Conservation (phyloP, 2,113 vertebrate species). For the Petromus typicus region DNA sequence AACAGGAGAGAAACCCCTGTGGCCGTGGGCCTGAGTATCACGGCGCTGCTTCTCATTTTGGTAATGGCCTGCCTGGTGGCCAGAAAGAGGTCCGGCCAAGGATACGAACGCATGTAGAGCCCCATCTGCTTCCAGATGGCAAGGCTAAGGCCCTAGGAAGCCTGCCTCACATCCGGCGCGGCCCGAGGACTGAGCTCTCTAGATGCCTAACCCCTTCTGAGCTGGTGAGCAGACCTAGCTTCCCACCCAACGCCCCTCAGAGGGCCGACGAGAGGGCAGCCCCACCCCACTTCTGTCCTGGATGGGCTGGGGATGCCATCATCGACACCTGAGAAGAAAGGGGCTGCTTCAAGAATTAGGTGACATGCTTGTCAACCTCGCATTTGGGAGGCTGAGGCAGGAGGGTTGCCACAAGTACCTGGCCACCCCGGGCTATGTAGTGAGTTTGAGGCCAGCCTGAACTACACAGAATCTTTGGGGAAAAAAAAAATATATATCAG, state of each 20-base stretch:
- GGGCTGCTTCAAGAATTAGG: neutral
- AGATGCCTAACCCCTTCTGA: neutral
- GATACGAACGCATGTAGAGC: slow-evolving; percentile 88
- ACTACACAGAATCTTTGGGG: neutral
- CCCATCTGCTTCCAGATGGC: slow-evolving; percentile 3
- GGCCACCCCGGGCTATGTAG: neutral
- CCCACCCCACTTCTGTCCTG: neutral
- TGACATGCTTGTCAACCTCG: neutral
- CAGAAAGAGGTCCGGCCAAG: slow-evolving; percentile 84
- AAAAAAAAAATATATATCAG: neutral
- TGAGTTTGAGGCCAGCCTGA: neutral
- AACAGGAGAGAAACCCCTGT: slow-evolving; percentile 86
- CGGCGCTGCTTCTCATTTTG: slow-evolving; percentile 87
- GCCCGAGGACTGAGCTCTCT: neutral
- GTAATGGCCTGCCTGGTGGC: slow-evolving; percentile 87
- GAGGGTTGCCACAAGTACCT: neutral
- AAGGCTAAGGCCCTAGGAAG: slow-evolving; percentile 33
- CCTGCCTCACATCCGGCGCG: slow-evolving; percentile 21
- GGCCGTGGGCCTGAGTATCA: slow-evolving; percentile 84
- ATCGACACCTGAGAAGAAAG: neutral
- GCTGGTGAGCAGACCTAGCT: neutral
- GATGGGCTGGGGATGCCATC: neutral
- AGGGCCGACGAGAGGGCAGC: neutral
- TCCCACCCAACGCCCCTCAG: neutral
- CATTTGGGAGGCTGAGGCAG: neutral